Percentiles rank a stretch among this genome's conserved stretches.
These are phyloP conservation scores for Toxotes jaculatrix DNA, from an alignment of 2,113 vertebrate genomes.

Conservation along the genomic window DNA sequence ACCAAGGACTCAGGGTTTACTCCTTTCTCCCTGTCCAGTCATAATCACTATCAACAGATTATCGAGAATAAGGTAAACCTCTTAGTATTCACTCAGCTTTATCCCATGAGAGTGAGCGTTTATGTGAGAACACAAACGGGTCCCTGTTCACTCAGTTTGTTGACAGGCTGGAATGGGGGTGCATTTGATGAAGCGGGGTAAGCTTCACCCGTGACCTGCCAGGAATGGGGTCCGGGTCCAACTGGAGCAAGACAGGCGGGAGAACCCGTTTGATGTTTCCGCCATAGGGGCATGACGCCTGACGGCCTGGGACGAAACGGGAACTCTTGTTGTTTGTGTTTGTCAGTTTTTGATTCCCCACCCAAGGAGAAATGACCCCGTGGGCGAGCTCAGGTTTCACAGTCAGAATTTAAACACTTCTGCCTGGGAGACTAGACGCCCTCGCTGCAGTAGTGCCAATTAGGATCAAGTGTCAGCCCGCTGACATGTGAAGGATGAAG, in stretches of 20 bases:
- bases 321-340: slow-evolving; percentile 69
- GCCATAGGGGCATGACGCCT: slow-evolving; percentile 6
- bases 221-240: slow-evolving; percentile 49
- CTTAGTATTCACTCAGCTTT: slow-evolving; percentile 30
- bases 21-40: slow-evolving; percentile 36
- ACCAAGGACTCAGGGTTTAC: slow-evolving; percentile 20
- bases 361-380: slow-evolving; percentile 70
- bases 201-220: slow-evolving; percentile 61
- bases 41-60: slow-evolving; percentile 53
- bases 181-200: slow-evolving; percentile 58
- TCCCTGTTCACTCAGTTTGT: slow-evolving; percentile 38
- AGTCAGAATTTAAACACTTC: slow-evolving; percentile 70
- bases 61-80: slow-evolving; percentile 32
- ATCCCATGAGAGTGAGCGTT: slow-evolving; percentile 34
- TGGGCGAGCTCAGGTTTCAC: slow-evolving; percentile 71
- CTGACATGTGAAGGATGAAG: slow-evolving; percentile 82
- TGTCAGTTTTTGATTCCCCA: slow-evolving; percentile 68
- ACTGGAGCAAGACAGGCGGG: slow-evolving; percentile 10
- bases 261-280: slow-evolving; percentile 59
- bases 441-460: slow-evolving; percentile 71
- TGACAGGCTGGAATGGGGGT: slow-evolving; percentile 68
- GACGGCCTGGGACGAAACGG: slow-evolving; percentile 52
- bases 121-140: slow-evolving; percentile 54
- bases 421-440: slow-evolving; percentile 53
- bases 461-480: slow-evolving; percentile 80